phyloP scores from a whole-genome alignment of 1,140 invertebrate genomes.

The Condylostylus longicornis region DNA sequence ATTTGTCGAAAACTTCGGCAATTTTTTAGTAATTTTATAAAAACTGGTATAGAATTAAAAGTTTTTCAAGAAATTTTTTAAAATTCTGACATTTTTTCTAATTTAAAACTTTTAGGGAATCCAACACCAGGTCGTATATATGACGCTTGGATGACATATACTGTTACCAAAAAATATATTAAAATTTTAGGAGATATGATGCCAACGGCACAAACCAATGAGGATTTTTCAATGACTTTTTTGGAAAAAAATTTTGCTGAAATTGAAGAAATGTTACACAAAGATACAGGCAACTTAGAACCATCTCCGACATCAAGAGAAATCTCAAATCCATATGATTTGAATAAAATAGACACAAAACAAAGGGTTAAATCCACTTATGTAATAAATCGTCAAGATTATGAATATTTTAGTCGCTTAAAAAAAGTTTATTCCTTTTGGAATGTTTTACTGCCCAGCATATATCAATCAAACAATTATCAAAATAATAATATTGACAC shows the following conservation, averaged over 20 bases:
- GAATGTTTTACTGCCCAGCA: slow-evolving; percentile 18
- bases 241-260: slow-evolving; percentile 6
- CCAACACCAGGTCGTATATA: slow-evolving; percentile 38
- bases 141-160: slow-evolving; percentile 42
- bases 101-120: slow-evolving; percentile 18
- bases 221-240: background rate
- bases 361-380: slow-evolving; percentile 1
- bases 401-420: slow-evolving; percentile 20
- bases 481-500: slow-evolving; percentile 7
- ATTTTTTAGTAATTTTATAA: slow-evolving; percentile 44
- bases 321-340: slow-evolving; percentile 10
- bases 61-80: slow-evolving; percentile 18
- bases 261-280: slow-evolving; percentile 6
- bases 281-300: slow-evolving; percentile 18
- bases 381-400: slow-evolving; percentile 14
- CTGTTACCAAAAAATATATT: slow-evolving; percentile 32
- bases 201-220: slow-evolving; percentile 3
- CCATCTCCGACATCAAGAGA: slow-evolving; percentile 13
- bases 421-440: slow-evolving; percentile 24
- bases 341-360: too few species aligned
- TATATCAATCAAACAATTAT: slow-evolving; percentile 2
- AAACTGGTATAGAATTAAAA: too few species aligned
- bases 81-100: background rate
- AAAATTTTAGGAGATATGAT: slow-evolving; percentile 27
- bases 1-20: slow-evolving; percentile 40